Conservation (phyloP, 2,888 invertebrate species). For the Litoditis marina region DNA sequence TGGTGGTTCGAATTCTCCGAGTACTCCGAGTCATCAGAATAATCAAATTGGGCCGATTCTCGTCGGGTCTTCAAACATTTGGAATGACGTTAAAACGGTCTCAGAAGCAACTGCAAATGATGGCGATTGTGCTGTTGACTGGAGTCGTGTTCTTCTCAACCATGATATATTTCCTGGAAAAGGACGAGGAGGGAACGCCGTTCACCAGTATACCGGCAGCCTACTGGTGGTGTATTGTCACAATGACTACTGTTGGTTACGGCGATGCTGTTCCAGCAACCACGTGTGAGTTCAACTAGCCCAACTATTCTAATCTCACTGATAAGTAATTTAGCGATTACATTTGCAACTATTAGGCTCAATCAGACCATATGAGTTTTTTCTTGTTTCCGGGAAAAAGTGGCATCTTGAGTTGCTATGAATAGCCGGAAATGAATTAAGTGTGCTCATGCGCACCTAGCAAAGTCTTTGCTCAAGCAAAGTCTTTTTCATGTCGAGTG, state of each 20-base stretch:
- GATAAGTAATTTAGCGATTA: no score
- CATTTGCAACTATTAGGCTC: no score
- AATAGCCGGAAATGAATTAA: no score
- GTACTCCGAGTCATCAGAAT: constrained; percentile 58
- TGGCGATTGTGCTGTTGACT: constrained; percentile 59
- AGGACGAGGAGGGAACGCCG: constrained; percentile 59
- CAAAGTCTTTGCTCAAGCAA: no score
- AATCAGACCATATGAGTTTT: no score
- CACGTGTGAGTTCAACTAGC: constrained; percentile 52
- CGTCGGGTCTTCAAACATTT: constrained; percentile 60
- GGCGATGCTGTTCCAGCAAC: constrained; percentile 60
- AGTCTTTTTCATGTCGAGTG: no score
- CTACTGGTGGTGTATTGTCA: constrained; percentile 61
- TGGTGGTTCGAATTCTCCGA: constrained; percentile 60
- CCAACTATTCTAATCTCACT: no score
- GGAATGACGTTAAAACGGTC: constrained; percentile 60
- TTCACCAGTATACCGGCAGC: constrained; percentile 61
- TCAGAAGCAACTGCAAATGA: constrained; percentile 60
- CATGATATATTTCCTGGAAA: constrained; percentile 61
- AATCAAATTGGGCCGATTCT: constrained; percentile 58
- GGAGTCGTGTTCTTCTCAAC: constrained; percentile 61
- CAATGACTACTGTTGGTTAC: constrained; percentile 61
- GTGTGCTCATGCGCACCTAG: no score
- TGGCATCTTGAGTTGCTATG: no score
- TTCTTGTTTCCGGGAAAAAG: no score